Evolutionary conservation across 35 echinoderm and acorn worm species (phyloP).

Genomic region (Stichopus chloronotus): DNA sequence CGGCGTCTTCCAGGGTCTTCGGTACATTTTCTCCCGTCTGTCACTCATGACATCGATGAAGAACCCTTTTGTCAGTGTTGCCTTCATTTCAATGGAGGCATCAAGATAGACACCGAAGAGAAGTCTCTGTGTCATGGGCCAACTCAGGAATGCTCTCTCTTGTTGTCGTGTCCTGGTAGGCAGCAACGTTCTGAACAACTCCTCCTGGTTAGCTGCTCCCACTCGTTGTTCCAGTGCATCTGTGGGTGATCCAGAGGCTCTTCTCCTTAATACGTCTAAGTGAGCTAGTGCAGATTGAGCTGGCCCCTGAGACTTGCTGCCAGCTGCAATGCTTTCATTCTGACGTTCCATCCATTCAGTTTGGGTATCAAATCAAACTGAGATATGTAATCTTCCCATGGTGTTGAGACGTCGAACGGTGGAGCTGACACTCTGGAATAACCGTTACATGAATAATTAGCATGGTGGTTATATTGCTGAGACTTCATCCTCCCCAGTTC

Average conservation of each 20-base stretch:
- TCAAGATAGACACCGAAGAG: not conserved
- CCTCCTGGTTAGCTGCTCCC: not conserved
- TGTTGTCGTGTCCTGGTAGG: not conserved
- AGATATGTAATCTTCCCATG: slow-evolving; percentile 54
- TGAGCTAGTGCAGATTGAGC: slow-evolving; percentile 18
- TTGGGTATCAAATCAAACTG: slow-evolving; percentile 67
- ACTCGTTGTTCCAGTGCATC: slow-evolving; percentile 14
- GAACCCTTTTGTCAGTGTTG: not conserved
- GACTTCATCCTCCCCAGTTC: not conserved
- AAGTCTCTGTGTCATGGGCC: slow-evolving; percentile 13
- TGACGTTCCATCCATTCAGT: slow-evolving; percentile 61
- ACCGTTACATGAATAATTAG: too few species aligned
- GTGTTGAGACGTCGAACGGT: slow-evolving; percentile 41
- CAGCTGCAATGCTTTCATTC: slow-evolving; percentile 42
- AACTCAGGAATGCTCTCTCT: slow-evolving; percentile 1
- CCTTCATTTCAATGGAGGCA: slow-evolving; percentile 19
- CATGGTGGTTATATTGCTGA: not conserved
- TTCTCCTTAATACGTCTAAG: not conserved
- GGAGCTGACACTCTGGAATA: slow-evolving; percentile 32
- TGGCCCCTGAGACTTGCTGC: slow-evolving; percentile 59
- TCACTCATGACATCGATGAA: slow-evolving; percentile 29
- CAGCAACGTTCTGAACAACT: not conserved
- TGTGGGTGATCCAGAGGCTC: too few species aligned
- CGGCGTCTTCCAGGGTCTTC: too few species aligned
- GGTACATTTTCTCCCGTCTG: too few species aligned